Evolutionary conservation across 2,888 invertebrate species (phyloP), one percentile per base, ranked within the genome.

Genomic region (Diaphora mendica): DNA sequence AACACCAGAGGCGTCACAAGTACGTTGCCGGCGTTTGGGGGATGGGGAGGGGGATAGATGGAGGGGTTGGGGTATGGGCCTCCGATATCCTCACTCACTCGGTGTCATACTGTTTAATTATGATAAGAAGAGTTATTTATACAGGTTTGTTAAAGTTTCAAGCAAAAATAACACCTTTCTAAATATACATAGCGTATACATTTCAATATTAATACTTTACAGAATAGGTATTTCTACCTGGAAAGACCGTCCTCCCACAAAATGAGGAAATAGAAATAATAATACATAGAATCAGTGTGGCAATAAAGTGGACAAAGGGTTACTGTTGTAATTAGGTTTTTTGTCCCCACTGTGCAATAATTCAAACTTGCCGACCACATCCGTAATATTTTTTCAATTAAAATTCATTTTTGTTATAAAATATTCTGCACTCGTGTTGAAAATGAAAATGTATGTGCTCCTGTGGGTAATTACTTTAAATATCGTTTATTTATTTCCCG

Each of bases 311-410:
- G 85, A 91, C 90, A 91, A 90, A 90, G 90, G 88, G 89, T 87
- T 89, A 87, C 82, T 82, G 83, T 86, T 81, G 87, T 91, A 94
- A 93, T 93, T 92, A 91, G 90, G 91, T 93, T n/a, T 30, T 92
- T 92, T 86, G 84, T 78, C 86, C 80, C 85, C 87, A 85, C 87
- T 79, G 86, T 83, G 89, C 91, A 87, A 91, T 94, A 92, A 91
- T 91, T 94, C 90, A 93, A 84, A 82, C 83, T 84, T 86, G 85
- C 82, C 88, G 84, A 88, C 90, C 91, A 86, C 91, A 90, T 90
- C 82, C 88, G 91, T 91, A 90, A 92, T 91, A 90, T 91, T 91
- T 91, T 91, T 91, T 89, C 92, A 92, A 92, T 92, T 92, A 92
- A 89, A 89, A 89, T 88, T 87, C 88, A 86, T 89, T 88, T 89